phyloP scores from a whole-genome alignment of 2,113 vertebrate species.

The Rhinolophus sinicus region DNA sequence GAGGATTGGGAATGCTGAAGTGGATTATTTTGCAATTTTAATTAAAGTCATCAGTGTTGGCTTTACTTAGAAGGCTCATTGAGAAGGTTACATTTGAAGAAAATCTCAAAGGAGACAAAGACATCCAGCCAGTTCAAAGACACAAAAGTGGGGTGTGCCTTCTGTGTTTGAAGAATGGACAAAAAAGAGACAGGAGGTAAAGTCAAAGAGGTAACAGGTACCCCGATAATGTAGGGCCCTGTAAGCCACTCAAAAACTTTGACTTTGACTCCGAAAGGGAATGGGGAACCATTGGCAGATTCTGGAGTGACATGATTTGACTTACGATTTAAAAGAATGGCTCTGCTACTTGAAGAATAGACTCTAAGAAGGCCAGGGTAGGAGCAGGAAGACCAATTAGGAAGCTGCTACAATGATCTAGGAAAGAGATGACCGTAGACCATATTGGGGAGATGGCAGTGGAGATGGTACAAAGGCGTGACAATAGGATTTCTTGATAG shows the following conservation, averaged over 20 bases:
- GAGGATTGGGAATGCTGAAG: not conserved
- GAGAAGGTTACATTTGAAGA: not conserved
- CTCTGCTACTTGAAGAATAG: not conserved
- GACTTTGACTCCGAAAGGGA: not conserved
- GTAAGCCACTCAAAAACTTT: not conserved
- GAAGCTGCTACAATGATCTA: rapidly evolving
- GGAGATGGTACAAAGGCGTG: not conserved
- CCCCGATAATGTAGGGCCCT: rapidly evolving
- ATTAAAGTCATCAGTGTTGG: not conserved
- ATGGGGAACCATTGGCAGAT: not conserved
- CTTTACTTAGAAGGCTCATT: not conserved
- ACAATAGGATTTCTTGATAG: too few species aligned
- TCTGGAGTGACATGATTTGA: not conserved
- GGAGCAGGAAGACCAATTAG: not conserved
- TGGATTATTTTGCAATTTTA: not conserved
- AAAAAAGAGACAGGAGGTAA: not conserved
- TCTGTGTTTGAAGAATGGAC: not conserved
- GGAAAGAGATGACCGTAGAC: not conserved
- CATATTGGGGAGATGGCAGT: too few species aligned
- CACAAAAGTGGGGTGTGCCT: not conserved
- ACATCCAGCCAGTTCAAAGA: not conserved
- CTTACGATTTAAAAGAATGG: not conserved
- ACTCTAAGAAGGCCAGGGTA: not conserved
- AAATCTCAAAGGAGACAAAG: not conserved
- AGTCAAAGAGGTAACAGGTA: not conserved